Evolutionary conservation across 2,797 vertebrate genomes (phyloP).

Genomic region (Cossypha niveicapilla): DNA sequence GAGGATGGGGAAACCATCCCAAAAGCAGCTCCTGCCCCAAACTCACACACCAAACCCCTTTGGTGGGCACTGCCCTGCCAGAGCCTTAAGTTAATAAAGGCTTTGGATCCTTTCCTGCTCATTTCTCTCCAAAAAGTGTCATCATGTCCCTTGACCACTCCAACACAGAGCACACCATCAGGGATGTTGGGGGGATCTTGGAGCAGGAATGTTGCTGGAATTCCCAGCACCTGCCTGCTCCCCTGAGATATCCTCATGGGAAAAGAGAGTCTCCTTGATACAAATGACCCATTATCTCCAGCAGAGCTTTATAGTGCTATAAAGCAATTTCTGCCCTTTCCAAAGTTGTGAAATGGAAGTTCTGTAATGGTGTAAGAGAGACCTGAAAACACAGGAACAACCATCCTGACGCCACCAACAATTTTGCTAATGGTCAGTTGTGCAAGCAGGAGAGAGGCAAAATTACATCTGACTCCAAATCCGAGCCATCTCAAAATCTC

Average conservation of each 20-base stretch:
- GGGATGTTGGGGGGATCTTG: rapidly evolving
- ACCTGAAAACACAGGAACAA: background rate
- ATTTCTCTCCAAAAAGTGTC: background rate
- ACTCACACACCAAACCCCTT: background rate
- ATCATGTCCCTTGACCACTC: background rate
- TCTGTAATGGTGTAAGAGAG: background rate
- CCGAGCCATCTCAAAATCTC: background rate
- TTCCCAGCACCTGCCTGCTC: background rate
- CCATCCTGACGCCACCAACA: constrained; percentile 6
- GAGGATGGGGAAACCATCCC: rapidly evolving
- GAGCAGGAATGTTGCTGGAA: background rate
- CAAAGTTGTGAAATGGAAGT: constrained; percentile 16
- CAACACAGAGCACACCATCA: background rate
- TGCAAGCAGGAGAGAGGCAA: constrained; percentile 18
- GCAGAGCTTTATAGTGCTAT: background rate
- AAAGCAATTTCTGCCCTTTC: constrained; percentile 5
- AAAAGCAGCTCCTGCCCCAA: background rate
- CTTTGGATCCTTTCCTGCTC: background rate
- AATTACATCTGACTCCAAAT: constrained; percentile 1
- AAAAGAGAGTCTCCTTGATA: background rate
- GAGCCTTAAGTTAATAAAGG: background rate
- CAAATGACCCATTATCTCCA: background rate
- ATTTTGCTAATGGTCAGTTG: constrained; percentile 29
- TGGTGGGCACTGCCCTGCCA: background rate
- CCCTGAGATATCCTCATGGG: background rate